Percentiles rank a stretch among this genome's conserved stretches.
phyloP scores from a whole-genome alignment of 2,113 vertebrate genomes.

The Labrus mixtus region DNA sequence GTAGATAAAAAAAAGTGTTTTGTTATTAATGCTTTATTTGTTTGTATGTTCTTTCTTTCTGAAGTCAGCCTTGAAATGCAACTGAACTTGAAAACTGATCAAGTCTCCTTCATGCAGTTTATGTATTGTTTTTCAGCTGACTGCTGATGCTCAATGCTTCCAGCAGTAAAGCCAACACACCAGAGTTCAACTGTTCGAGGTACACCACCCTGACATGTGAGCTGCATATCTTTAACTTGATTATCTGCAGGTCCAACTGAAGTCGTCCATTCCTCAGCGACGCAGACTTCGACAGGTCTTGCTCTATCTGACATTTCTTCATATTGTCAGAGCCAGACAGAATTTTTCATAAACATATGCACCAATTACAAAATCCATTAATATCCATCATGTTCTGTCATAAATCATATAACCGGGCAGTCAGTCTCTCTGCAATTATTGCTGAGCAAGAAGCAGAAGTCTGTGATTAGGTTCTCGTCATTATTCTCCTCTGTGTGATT shows the following conservation, averaged over 20 bases:
- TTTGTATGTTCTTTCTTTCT: background rate
- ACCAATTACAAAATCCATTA: slow-evolving; percentile 86
- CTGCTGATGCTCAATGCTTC: background rate
- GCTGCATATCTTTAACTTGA: background rate
- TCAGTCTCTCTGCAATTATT: slow-evolving; percentile 82
- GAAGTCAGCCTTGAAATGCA: background rate
- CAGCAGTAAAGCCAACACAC: background rate
- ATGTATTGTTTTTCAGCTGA: background rate
- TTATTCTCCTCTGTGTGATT: slow-evolving; percentile 82
- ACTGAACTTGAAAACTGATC: background rate
- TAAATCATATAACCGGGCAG: slow-evolving; percentile 82
- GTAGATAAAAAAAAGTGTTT: no score
- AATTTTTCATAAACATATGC: slow-evolving; percentile 82
- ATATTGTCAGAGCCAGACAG: slow-evolving; percentile 71
- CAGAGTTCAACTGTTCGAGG: background rate
- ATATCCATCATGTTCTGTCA: slow-evolving; percentile 84
- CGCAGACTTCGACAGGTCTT: slow-evolving; percentile 2
- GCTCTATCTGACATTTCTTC: slow-evolving; percentile 65
- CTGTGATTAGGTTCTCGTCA: slow-evolving; percentile 83
- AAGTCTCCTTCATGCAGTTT: background rate
- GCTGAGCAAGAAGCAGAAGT: slow-evolving; percentile 81
- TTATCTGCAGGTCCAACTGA: background rate
- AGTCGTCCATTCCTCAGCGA: slow-evolving; percentile 9
- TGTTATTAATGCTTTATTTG: no score
- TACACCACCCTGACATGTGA: background rate